Conservation (phyloP, 2,113 vertebrate genomes). For the Melanostigma gelatinosum region DNA sequence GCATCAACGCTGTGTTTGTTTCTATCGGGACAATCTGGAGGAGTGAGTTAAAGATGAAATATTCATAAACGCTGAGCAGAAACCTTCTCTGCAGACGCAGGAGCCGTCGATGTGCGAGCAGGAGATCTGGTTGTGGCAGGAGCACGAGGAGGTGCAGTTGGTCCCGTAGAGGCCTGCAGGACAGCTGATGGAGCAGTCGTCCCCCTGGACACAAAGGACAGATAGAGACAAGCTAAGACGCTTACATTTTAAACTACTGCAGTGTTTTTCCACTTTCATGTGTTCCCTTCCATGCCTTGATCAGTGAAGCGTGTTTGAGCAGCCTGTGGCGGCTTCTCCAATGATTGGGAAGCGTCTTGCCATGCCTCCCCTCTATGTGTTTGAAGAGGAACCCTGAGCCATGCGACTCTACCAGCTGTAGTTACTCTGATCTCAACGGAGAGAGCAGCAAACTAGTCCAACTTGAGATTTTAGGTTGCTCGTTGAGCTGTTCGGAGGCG, state of each 20-base stretch:
- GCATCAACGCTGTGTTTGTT: not conserved
- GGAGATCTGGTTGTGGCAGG: constrained; percentile 83
- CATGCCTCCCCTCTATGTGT: no score
- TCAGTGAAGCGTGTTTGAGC: no score
- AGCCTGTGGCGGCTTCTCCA: no score
- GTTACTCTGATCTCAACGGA: no score
- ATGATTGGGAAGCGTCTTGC: no score
- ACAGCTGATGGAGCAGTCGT: constrained; percentile 88
- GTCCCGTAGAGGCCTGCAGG: constrained; percentile 84
- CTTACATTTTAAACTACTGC: not conserved
- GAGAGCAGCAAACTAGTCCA: no score
- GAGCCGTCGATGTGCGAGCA: constrained; percentile 90
- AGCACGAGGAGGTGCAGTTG: constrained; percentile 88
- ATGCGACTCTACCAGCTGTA: no score
- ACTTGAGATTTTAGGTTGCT: no score
- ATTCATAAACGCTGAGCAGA: not conserved
- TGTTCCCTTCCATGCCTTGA: not conserved
- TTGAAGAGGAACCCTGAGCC: no score
- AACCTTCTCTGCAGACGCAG: constrained; percentile 90
- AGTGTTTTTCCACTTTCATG: not conserved
- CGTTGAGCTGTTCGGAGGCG: no score
- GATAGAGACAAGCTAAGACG: not conserved
- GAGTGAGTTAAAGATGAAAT: not conserved
- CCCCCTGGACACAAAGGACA: constrained; percentile 81
- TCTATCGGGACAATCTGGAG: not conserved